These are phyloP conservation scores for Falco rusticolus DNA, from an alignment of 2,797 vertebrate species.

Conservation along the genomic window DNA sequence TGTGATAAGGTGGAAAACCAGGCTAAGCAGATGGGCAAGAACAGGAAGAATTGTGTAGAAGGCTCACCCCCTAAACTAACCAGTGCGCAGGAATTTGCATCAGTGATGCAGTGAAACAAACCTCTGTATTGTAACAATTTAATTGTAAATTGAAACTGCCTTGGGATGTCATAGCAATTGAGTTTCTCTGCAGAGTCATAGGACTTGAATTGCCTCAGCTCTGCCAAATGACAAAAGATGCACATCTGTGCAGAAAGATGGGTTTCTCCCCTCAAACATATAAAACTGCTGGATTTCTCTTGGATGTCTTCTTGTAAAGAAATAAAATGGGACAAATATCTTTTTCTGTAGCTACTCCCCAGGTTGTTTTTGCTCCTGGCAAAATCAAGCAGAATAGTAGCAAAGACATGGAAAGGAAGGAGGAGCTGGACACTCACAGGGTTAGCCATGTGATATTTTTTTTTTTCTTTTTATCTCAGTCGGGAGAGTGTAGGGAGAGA, in stretches of 20 bases:
- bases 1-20: neutral
- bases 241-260: slow-evolving; percentile 5
- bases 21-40: neutral
- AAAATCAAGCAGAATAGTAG: neutral
- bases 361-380: neutral
- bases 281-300: neutral
- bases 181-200: neutral
- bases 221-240: neutral
- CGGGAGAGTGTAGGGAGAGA: neutral
- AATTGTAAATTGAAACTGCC: slow-evolving; percentile 48
- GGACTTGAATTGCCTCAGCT: neutral
- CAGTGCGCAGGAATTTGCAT: neutral
- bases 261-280: neutral
- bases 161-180: slow-evolving; percentile 12
- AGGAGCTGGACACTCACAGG: neutral
- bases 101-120: neutral
- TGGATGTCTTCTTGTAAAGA: neutral
- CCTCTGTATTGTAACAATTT: neutral
- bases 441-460: neutral
- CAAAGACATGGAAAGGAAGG: neutral
- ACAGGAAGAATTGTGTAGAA: neutral
- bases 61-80: neutral
- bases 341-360: neutral
- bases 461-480: neutral
- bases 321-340: neutral